A percentile compares a stretch with the other conserved stretches of the same genome.
Evolutionary conservation across 1,140 invertebrate genomes (phyloP).

Genomic region (Drosophila pseudoobscura): DNA sequence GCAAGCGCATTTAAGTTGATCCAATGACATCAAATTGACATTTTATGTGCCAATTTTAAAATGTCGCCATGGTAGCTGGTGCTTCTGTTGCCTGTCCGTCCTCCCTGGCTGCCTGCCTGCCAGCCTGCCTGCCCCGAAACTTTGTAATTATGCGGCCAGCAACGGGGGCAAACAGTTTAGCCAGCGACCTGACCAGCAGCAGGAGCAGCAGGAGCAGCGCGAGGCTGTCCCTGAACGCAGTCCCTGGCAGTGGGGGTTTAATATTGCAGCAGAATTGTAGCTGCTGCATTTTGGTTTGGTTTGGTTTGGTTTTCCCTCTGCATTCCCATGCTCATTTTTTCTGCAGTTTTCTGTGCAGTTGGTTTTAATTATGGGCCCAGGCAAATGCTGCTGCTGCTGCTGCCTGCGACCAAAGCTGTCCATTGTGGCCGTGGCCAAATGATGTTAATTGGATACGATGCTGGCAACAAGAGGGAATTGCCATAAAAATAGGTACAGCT

Average conservation of each 20-base stretch:
- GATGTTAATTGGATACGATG: slow-evolving; percentile 49
- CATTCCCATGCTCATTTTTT: slow-evolving; percentile 26
- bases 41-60: slow-evolving; percentile 81
- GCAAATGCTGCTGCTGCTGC: slow-evolving; percentile 14
- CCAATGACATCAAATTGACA: slow-evolving; percentile 81
- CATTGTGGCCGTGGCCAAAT: slow-evolving; percentile 32
- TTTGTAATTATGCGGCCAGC: slow-evolving; percentile 73
- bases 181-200: slow-evolving; percentile 10
- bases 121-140: slow-evolving; percentile 45
- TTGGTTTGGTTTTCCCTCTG: not conserved
- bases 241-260: not conserved
- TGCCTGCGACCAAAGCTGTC: slow-evolving; percentile 28
- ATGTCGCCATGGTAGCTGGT: slow-evolving; percentile 55
- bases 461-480: slow-evolving; percentile 11
- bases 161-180: slow-evolving; percentile 73
- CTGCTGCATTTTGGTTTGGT: slow-evolving; percentile 35
- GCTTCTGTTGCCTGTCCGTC: slow-evolving; percentile 23
- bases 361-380: slow-evolving; percentile 38
- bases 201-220: too few relatives aligned
- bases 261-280: slow-evolving; percentile 37
- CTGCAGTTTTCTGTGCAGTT: slow-evolving; percentile 38
- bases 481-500: slow-evolving; percentile 6
- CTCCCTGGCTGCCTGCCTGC: slow-evolving; percentile 10
- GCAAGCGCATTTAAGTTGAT: slow-evolving; percentile 75
- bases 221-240: not conserved